Base-by-base conservation (phyloP, 1,140 invertebrate species). In the Rhagoletis zephyria region DNA sequence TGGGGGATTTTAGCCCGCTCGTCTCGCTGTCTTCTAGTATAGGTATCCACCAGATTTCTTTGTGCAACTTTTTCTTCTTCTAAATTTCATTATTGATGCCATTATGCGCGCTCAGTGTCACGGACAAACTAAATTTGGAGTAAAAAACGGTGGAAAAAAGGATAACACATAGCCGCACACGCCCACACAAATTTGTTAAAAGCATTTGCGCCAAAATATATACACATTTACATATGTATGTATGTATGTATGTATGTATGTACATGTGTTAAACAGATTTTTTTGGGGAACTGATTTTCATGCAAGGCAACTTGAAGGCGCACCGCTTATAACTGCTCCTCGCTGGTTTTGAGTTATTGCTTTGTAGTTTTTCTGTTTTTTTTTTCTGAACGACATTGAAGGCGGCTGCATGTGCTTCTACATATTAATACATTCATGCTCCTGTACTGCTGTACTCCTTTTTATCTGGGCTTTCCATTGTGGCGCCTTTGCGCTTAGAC, bases 61-160 rank as follows among this genome's bases (percentile, higher is more conserved):
- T 56, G 48, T 56, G 56, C 2, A 30, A 45, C 19, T 81, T 56
- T 77, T 56, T 59, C 74, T 59, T 12, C 48, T 59, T 12, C 48
- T 56, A 56, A 81, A 81, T 56, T 81, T 81, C 74, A 81, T 81
- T 81, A 81, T 56, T 56, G 74, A 81, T 48, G 48, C 48, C 74
- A 81, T 81, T 81, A 81, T 81, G 74, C 48, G 74, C 74, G 74
- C 48, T 81, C 74, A 81, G 74, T 81, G 74, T 81, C 74, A 81
- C 48, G 74, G n/a, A 59, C 74, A 56, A 81, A 56, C 45, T 81
- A 56, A 81, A 56, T 56, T 81, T 59, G 67, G 3, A 81, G 6
- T n/a, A 56, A 16, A 63, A 63, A 16, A 16, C 9, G 61, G 61
- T 14, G 61, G n/a, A 63, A n/a, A n/a, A n/a, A 14, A 63, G 4